Percentiles rank a stretch among this genome's conserved stretches.
Conservation (phyloP, 2,113 vertebrate species). For the Ceyx melanurus region DNA sequence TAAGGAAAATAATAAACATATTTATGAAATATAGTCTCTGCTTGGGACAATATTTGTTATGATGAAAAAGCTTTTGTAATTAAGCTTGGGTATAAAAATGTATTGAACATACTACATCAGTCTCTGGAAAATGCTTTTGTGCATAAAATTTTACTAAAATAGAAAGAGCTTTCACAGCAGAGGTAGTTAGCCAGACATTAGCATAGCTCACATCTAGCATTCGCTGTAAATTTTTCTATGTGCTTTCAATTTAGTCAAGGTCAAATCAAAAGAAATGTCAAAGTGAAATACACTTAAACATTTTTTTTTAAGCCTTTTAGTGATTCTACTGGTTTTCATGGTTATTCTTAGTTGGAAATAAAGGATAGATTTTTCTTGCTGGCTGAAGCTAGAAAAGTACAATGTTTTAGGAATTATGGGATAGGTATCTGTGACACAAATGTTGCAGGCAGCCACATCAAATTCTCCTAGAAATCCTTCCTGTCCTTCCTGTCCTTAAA, state of each 20-base stretch:
- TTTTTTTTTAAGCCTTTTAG: neutral
- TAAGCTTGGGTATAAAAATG: conserved; percentile 51
- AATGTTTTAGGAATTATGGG: neutral
- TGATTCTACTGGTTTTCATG: neutral
- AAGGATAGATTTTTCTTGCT: neutral
- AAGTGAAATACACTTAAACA: neutral
- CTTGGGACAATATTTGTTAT: conserved; percentile 63
- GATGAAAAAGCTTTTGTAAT: conserved; percentile 66
- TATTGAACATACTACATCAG: conserved; percentile 33
- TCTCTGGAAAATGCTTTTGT: conserved; percentile 53
- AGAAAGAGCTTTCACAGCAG: conserved; percentile 55
- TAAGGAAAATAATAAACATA: conserved; percentile 65
- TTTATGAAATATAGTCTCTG: conserved; percentile 60
- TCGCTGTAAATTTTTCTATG: conserved; percentile 8
- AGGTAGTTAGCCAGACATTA: conserved; percentile 50
- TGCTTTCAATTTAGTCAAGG: conserved; percentile 42
- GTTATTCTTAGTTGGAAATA: neutral
- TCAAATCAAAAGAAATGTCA: conserved; percentile 3
- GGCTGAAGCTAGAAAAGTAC: neutral
- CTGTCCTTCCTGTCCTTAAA: conserved; percentile 5
- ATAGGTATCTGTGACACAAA: neutral
- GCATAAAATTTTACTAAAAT: conserved; percentile 49
- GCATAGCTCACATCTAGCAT: neutral
- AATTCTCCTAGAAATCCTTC: neutral
- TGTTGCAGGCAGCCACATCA: neutral